phyloP scores from a whole-genome alignment of 2,113 vertebrate genomes.

The Fregata magnificens region DNA sequence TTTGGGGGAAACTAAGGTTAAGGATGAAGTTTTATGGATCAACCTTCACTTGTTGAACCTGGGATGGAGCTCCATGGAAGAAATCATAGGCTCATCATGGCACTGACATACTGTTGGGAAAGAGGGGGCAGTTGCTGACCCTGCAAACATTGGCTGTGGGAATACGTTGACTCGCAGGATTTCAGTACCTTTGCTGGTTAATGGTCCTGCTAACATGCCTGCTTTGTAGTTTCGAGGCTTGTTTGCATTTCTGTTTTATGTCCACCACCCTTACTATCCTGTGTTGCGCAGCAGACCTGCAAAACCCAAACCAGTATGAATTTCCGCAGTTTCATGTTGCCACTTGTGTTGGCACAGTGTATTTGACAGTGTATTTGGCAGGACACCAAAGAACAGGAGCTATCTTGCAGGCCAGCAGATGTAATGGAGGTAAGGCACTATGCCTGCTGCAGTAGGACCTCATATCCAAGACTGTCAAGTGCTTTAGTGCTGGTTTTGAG shows the following conservation, averaged over 20 bases:
- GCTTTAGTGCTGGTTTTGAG: background rate
- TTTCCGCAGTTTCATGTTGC: background rate
- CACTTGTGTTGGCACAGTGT: background rate
- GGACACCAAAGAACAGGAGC: slow-evolving; percentile 4
- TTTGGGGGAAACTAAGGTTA: background rate
- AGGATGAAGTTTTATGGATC: background rate
- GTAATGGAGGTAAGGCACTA: background rate
- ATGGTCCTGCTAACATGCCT: background rate
- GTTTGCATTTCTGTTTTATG: background rate
- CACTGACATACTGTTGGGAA: background rate
- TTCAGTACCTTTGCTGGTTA: background rate
- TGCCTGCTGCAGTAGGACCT: background rate
- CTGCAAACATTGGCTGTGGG: background rate
- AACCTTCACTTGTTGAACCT: background rate
- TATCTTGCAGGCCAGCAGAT: background rate
- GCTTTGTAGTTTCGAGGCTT: background rate
- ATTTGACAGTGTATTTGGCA: background rate
- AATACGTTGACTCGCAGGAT: background rate
- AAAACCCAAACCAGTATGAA: background rate
- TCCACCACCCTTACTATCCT: background rate
- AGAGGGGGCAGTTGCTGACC: background rate
- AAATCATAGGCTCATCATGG: background rate
- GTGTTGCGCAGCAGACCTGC: background rate
- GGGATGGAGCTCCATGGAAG: background rate
- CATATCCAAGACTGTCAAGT: fast-evolving